A percentile compares a stretch with the other conserved stretches of the same genome.
Evolutionary conservation across 2,888 invertebrate genomes (phyloP).

Genomic region (Agrotis clavis): DNA sequence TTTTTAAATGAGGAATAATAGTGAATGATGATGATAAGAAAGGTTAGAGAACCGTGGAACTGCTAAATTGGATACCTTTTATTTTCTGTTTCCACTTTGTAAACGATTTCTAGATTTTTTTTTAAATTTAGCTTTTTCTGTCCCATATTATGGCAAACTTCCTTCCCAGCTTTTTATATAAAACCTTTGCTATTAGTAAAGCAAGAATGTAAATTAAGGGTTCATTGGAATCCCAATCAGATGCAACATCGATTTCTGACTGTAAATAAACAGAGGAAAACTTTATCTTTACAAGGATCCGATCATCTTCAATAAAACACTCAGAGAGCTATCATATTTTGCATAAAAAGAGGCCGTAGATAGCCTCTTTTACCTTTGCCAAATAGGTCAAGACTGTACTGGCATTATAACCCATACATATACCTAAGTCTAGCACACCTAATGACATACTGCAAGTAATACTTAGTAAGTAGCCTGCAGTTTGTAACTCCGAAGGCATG

Average conservation of each 20-base stretch:
- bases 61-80: no score
- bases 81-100: no score
- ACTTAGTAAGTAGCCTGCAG: background rate
- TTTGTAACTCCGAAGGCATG: constrained; percentile 11
- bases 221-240: background rate
- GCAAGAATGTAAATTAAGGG: background rate
- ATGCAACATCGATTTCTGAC: background rate
- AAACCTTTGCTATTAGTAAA: background rate
- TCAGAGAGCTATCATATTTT: background rate
- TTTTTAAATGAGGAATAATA: background rate
- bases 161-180: no score
- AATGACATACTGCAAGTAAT: constrained; percentile 1
- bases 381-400: background rate
- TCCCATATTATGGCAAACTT: no score
- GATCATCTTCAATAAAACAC: no score
- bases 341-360: background rate
- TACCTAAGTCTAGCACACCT: background rate
- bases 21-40: no score
- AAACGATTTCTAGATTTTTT: no score
- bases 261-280: background rate
- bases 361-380: background rate
- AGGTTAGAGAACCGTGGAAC: no score
- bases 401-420: background rate
- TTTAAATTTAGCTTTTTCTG: no score
- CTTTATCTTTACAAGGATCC: background rate